Percentiles rank a stretch among this genome's conserved stretches.
Evolutionary conservation across 2,888 invertebrate species (phyloP).

Genomic region (Cheilosia vulpina): DNA sequence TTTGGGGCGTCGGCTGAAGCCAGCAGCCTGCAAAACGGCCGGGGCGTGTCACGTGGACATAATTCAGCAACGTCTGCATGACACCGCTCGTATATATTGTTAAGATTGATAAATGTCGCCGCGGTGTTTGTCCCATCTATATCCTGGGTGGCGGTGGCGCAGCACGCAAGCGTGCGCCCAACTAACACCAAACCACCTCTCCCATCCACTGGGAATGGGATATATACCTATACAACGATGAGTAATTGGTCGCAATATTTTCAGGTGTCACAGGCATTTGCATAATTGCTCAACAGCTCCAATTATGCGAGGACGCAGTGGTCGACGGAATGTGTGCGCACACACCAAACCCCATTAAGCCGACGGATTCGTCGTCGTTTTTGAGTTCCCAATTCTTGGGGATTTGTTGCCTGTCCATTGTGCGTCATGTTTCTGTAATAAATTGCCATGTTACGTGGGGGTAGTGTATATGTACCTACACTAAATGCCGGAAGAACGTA

Average conservation of each 20-base stretch:
- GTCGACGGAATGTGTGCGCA: conserved; percentile 32
- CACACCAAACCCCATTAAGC: conserved; percentile 41
- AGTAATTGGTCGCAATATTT: conserved; percentile 69
- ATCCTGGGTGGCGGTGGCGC: conserved; percentile 1
- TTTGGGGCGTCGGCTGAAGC: conserved; percentile 19
- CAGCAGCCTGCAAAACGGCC: conserved; percentile 20
- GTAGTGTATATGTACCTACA: conserved; percentile 21
- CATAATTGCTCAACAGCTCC: conserved; percentile 70
- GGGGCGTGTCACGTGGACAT: conserved; percentile 19
- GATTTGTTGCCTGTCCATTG: conserved; percentile 43
- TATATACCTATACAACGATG: conserved; percentile 17
- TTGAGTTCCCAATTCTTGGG: conserved; percentile 25
- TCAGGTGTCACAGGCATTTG: conserved; percentile 69
- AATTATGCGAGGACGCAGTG: conserved; percentile 56
- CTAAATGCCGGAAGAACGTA: conserved; percentile 64
- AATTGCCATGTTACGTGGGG: conserved; percentile 68
- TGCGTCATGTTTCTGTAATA: conserved; percentile 65
- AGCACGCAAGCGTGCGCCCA: conserved; percentile 40
- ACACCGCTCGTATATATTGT: background rate
- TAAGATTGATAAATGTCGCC: conserved; percentile 55
- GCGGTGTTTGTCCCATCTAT: background rate
- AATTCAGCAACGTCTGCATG: conserved; percentile 13
- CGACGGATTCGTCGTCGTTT: conserved; percentile 12
- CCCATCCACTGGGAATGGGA: too few species aligned
- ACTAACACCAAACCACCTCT: background rate